Evolutionary conservation across 2,888 invertebrate genomes (phyloP).

Genomic region (Tholera decimalis): DNA sequence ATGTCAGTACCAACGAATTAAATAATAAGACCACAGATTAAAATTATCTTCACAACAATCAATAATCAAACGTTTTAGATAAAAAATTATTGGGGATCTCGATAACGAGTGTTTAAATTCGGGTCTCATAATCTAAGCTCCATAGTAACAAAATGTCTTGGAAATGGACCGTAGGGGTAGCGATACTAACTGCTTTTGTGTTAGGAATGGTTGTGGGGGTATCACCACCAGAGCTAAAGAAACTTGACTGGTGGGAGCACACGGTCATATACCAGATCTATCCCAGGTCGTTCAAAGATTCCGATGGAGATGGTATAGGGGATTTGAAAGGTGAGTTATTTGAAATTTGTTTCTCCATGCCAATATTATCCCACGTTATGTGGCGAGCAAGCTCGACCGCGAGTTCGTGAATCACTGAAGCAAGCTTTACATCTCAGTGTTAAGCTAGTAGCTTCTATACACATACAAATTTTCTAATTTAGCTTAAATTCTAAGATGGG

Average conservation of each 20-base stretch:
- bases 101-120: constrained; percentile 59
- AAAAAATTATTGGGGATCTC: constrained; percentile 23
- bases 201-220: constrained; percentile 68
- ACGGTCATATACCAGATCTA: constrained; percentile 96
- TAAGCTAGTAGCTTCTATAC: too few relatives aligned
- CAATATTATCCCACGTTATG: too few relatives aligned
- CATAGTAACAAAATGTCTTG: constrained; percentile 32
- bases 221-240: constrained; percentile 67
- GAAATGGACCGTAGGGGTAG: constrained; percentile 10
- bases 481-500: too few relatives aligned
- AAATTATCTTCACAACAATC: constrained; percentile 25
- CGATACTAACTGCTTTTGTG: constrained; percentile 58
- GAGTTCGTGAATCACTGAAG: too few relatives aligned
- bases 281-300: constrained; percentile 96
- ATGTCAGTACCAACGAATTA: constrained; percentile 2
- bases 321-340: constrained; percentile 93
- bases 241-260: constrained; percentile 89
- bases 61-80: too few relatives aligned
- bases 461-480: too few relatives aligned
- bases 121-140: background rate
- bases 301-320: constrained; percentile 95
- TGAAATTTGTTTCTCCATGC: too few relatives aligned
- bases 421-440: too few relatives aligned
- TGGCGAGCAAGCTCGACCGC: too few relatives aligned
- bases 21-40: constrained; percentile 22